Evolutionary conservation across 2,888 invertebrate species (phyloP).

Genomic region (Lycocerus yunnanus): DNA sequence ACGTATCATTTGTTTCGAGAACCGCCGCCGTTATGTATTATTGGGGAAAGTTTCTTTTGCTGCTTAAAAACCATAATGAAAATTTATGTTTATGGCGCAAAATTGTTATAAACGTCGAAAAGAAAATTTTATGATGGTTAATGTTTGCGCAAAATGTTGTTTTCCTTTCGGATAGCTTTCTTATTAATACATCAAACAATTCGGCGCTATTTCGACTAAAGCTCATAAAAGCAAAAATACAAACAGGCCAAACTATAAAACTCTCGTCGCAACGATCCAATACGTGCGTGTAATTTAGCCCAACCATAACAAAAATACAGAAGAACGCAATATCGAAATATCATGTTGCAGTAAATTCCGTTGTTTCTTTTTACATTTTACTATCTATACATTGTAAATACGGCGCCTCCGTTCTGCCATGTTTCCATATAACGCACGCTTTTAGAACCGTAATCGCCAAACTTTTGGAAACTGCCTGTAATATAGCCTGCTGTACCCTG

Average conservation of each 20-base stretch:
- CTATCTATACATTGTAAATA: conserved; percentile 33
- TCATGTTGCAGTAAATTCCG: conserved; percentile 38
- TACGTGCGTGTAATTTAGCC: conserved; percentile 28
- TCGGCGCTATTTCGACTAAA: conserved; percentile 8
- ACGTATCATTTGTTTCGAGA: no score
- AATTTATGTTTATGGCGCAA: background rate
- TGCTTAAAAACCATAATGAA: background rate
- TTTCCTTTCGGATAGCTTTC: background rate
- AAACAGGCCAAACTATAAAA: conserved; percentile 16
- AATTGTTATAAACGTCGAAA: background rate
- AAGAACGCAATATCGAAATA: conserved; percentile 39
- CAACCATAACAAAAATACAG: conserved; percentile 38
- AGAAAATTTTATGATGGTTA: background rate
- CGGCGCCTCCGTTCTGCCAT: conserved; percentile 20
- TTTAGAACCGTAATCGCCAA: background rate
- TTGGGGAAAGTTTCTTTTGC: background rate
- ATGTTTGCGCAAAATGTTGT: background rate
- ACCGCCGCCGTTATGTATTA: no score
- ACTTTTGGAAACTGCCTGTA: background rate
- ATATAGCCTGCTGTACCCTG: background rate
- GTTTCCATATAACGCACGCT: background rate
- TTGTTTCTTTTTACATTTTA: conserved; percentile 39
- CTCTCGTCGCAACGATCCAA: conserved; percentile 20
- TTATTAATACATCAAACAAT: conserved; percentile 5
- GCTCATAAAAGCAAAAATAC: conserved; percentile 16